A percentile compares a stretch with the other conserved stretches of the same genome.
Conservation (phyloP, 2,797 vertebrate species). For the Pantherophis alleghaniensis region DNA sequence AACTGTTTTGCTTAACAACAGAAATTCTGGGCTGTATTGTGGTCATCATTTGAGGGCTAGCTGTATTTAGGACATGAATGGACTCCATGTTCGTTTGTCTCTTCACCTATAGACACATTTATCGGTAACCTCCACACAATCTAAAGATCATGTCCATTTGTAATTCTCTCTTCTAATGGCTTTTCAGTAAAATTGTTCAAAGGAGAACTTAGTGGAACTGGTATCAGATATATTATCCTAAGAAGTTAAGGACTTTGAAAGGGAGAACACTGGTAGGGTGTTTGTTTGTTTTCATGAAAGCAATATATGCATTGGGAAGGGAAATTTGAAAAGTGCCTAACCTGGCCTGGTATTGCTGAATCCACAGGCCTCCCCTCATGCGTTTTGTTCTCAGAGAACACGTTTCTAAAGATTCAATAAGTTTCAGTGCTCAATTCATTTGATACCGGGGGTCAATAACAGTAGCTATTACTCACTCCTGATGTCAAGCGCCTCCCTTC, state of each 20-base stretch:
- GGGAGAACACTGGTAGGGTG: neutral
- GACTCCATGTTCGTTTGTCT: neutral
- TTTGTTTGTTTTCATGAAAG: neutral
- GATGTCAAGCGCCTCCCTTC: slow-evolving; percentile 16
- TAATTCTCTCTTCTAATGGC: neutral
- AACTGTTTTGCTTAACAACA: neutral
- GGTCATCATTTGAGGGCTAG: neutral
- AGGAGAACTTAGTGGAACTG: neutral
- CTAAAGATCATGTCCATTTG: neutral
- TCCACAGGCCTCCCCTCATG: neutral
- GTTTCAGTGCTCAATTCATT: slow-evolving; percentile 34
- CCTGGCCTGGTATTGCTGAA: slow-evolving; percentile 25
- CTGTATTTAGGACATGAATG: neutral
- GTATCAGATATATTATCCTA: neutral
- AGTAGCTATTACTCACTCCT: slow-evolving; percentile 38
- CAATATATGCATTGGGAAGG: neutral
- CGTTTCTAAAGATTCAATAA: slow-evolving; percentile 33
- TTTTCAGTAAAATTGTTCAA: neutral
- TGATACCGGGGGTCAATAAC: slow-evolving; percentile 45
- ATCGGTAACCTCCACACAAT: neutral
- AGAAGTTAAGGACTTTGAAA: neutral
- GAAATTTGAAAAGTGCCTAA: neutral
- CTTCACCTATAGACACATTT: neutral
- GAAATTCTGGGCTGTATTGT: neutral
- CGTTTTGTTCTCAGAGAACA: slow-evolving; percentile 19